Conservation (phyloP, 1,140 invertebrate genomes). For the Stegodyphus dumicola region DNA sequence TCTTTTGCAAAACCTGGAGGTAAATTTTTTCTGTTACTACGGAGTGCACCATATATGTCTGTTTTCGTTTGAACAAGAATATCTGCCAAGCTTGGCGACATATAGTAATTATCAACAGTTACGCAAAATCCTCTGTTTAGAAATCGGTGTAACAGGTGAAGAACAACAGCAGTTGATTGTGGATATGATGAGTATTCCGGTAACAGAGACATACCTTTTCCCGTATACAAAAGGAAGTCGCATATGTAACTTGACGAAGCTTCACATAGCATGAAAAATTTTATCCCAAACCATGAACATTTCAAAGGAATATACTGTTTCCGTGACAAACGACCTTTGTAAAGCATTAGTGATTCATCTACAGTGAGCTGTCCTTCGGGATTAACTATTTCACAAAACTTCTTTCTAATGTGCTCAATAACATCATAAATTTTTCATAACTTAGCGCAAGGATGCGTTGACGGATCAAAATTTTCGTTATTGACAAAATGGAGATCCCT, state of each 20-base stretch:
- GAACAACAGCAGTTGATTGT: constrained; percentile 3
- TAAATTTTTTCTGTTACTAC: not conserved
- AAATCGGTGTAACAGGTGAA: constrained; percentile 6
- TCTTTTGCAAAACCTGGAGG: not conserved
- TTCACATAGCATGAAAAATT: constrained; percentile 16
- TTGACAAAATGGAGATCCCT: constrained; percentile 4
- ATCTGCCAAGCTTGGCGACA: constrained; percentile 14
- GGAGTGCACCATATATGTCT: not conserved
- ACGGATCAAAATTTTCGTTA: constrained; percentile 4
- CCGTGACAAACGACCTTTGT: constrained; percentile 6
- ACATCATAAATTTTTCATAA: constrained; percentile 12
- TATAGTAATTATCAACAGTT: constrained; percentile 23
- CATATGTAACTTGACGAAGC: constrained; percentile 4
- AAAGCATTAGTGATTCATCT: constrained; percentile 16
- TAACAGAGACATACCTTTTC: constrained; percentile 22
- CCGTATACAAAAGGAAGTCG: not conserved
- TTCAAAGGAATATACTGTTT: constrained; percentile 16
- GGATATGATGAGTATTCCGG: constrained; percentile 7
- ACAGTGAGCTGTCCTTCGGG: constrained; percentile 7
- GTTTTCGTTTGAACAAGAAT: constrained; percentile 15
- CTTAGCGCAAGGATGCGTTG: not conserved
- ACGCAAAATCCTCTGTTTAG: constrained; percentile 22
- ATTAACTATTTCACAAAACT: constrained; percentile 1
- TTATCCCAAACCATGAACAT: constrained; percentile 7
- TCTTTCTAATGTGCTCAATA: constrained; percentile 10